Base-by-base conservation (phyloP, 2,888 invertebrate genomes). In the Odontocolon sp. region DNA sequence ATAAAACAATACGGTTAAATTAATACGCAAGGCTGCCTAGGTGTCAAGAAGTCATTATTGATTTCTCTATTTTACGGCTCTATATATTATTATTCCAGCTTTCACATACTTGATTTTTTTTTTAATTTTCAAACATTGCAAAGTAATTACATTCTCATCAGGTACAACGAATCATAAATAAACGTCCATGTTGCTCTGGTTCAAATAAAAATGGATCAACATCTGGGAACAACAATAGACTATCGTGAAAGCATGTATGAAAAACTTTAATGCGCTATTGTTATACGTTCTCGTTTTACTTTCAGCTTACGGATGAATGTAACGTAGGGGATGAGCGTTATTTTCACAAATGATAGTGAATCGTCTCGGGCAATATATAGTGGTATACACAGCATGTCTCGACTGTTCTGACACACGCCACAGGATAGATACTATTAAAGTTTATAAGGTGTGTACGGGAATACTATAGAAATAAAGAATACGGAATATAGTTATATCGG, bases 391-490 rank as follows among this genome's bases (percentile, higher is more conserved):
- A 40, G 14, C 36, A 38, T 45, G 47, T 36, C 38, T 21, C 4
- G 6, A 28, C 11, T 18, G 45, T n/a, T 38, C 16, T 18, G 26
- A 6, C 36, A 28, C 38, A 23, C 57, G 23, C 14, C 18, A 52
- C 64, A 59, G 36, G 52, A 59, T 36, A 47, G 42, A 78, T 61
- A 57, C 52, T 56, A 66, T 78, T 50, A 67, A 56, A 71, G 59
- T 66, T 69, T 64, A 70, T 77, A 54, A 28, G 54, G 69, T 77
- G 72, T 57, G 69, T 40, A 64, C 45, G 28, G 26, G 45, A 54
- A 40, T 36, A 36, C 47, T 45, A 26, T 38, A 18, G 9, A 71
- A 67, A 61, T 61, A 61, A 56, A 11, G 28, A 14, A 6, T 9
- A 33, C n/a, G 11, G 14, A 42, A 11, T 45, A 38, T 16, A 42